Conservation (phyloP, 2,888 invertebrate genomes). For the Agrochola macilenta region DNA sequence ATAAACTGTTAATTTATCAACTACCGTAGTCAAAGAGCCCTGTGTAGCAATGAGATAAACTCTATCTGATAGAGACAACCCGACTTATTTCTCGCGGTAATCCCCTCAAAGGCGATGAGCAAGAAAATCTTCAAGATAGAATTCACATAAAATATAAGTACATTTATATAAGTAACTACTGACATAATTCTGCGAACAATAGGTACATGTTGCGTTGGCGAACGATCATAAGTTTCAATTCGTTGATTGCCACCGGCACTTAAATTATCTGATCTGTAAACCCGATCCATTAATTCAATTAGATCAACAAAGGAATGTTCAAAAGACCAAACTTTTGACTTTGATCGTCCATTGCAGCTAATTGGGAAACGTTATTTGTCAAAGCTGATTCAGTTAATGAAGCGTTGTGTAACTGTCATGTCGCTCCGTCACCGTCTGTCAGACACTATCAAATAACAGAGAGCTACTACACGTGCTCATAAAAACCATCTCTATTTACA, state of each 20-base stretch:
- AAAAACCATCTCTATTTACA: conserved; percentile 50
- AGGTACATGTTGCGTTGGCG: conserved; percentile 23
- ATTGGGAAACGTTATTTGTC: conserved; percentile 71
- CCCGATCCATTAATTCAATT: conserved; percentile 69
- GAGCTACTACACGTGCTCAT: conserved; percentile 30
- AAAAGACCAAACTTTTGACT: conserved; percentile 67
- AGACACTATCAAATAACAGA: conserved; percentile 57
- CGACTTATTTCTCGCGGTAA: conserved; percentile 56
- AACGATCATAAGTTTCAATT: conserved; percentile 61
- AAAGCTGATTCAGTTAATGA: conserved; percentile 69
- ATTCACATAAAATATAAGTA: conserved; percentile 44
- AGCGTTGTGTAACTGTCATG: conserved; percentile 59
- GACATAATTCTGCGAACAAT: conserved; percentile 26
- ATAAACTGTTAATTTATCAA: conserved; percentile 54
- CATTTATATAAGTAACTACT: conserved; percentile 19
- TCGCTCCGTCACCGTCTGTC: conserved; percentile 42
- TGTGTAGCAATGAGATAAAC: conserved; percentile 57
- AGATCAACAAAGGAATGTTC: conserved; percentile 70
- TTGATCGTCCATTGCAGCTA: conserved; percentile 70
- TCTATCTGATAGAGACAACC: conserved; percentile 55
- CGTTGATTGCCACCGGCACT: conserved; percentile 64
- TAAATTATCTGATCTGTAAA: conserved; percentile 65
- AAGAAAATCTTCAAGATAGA: conserved; percentile 49
- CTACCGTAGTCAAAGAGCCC: conserved; percentile 50
- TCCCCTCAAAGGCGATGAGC: conserved; percentile 52